Percentiles rank a stretch among this genome's conserved stretches.
Conservation (phyloP, 2,888 invertebrate genomes). For the Salticus scenicus region DNA sequence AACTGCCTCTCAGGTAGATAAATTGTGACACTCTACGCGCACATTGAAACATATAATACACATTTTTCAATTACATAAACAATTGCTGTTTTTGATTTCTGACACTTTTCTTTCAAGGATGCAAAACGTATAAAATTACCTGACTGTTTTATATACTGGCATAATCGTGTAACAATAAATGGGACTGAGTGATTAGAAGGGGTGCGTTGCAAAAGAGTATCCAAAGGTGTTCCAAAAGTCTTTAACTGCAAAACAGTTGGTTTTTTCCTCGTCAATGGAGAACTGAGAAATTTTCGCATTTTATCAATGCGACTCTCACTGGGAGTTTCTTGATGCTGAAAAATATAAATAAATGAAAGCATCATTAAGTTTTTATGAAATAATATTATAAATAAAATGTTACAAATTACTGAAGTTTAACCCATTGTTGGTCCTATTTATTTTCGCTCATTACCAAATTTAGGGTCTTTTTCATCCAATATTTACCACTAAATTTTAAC, state of each 20-base stretch:
- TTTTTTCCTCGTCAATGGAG: constrained; percentile 71
- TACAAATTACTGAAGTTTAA: background rate
- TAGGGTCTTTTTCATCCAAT: background rate
- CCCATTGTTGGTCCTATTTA: background rate
- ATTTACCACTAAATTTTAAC: too few relatives aligned
- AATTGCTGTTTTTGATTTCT: too few relatives aligned
- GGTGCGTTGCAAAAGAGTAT: constrained; percentile 63
- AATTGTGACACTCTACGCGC: too few relatives aligned
- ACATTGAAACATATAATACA: too few relatives aligned
- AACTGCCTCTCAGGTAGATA: too few relatives aligned
- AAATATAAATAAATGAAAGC: background rate
- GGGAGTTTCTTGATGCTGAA: constrained; percentile 47
- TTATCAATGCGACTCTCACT: constrained; percentile 73
- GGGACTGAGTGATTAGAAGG: constrained; percentile 74
- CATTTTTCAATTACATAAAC: too few relatives aligned
- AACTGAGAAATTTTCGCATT: constrained; percentile 73
- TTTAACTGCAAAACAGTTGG: constrained; percentile 43
- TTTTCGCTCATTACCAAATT: background rate
- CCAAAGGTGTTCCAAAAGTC: constrained; percentile 72
- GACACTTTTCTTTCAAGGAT: too few relatives aligned
- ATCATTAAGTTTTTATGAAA: background rate
- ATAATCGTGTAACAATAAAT: constrained; percentile 76
- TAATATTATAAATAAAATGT: background rate
- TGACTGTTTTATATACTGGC: constrained; percentile 77
- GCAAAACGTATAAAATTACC: constrained; percentile 72